A percentile compares a stretch with the other conserved stretches of the same genome.
Conservation (phyloP, 2,888 invertebrate species). For the Trissonchulus latispiculum region DNA sequence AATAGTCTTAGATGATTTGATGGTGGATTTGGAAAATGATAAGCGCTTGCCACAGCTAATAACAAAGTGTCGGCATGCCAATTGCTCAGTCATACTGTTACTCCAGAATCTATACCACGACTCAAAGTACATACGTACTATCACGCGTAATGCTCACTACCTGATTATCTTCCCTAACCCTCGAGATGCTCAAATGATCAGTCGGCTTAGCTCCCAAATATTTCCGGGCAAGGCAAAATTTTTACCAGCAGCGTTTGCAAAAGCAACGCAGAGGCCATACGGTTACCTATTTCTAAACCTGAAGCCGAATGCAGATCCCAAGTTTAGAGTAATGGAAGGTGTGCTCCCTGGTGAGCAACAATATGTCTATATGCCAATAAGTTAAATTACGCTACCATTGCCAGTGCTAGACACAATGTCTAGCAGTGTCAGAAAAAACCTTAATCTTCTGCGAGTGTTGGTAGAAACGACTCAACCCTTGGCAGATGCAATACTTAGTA, state of each 20-base stretch:
- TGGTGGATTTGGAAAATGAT: constrained; percentile 16
- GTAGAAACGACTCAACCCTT: too few relatives aligned
- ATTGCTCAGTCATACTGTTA: too few relatives aligned
- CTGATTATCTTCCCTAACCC: constrained; percentile 15
- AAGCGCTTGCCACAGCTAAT: too few relatives aligned
- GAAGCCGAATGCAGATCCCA: background rate
- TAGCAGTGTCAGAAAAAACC: too few relatives aligned
- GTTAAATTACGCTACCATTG: too few relatives aligned
- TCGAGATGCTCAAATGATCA: background rate
- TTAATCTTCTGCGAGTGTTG: too few relatives aligned
- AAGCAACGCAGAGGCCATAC: constrained; percentile 13
- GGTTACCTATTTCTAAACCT: constrained; percentile 20
- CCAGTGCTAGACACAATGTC: too few relatives aligned
- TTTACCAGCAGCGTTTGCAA: constrained; percentile 14
- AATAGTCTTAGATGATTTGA: constrained; percentile 18
- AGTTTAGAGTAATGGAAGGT: background rate
- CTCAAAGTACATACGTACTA: constrained; percentile 9
- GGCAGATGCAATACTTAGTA: too few relatives aligned
- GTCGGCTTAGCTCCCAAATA: background rate
- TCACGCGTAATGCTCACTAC: constrained; percentile 10
- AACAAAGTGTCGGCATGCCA: too few relatives aligned
- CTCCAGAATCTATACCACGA: too few relatives aligned
- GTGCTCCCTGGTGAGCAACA: constrained; percentile 2
- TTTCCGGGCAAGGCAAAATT: constrained; percentile 5
- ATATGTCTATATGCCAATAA: too few relatives aligned